A percentile compares a stretch with the other conserved stretches of the same genome.
These are phyloP conservation scores for Ylistrum balloti DNA, from an alignment of 1,140 invertebrate genomes.

Conservation along the genomic window DNA sequence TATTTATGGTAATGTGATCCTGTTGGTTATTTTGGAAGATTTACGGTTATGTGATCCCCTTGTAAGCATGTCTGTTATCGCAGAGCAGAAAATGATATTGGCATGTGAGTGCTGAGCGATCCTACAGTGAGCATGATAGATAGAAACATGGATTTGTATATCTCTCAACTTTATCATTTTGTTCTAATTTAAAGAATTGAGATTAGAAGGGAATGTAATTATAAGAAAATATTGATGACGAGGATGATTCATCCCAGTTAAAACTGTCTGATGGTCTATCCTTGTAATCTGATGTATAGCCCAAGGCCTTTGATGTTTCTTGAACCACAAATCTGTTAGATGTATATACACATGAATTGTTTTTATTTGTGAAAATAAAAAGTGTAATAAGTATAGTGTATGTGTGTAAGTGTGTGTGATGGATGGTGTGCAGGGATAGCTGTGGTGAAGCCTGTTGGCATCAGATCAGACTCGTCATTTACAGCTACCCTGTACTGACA, in stretches of 20 bases:
- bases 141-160: slow-evolving; percentile 12
- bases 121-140: not conserved
- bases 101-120: not conserved
- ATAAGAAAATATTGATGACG: slow-evolving; percentile 27
- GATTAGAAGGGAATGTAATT: not conserved
- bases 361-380: slow-evolving; percentile 5
- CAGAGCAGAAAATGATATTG: not conserved
- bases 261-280: not conserved
- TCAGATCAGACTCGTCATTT: not conserved
- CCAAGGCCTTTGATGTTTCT: slow-evolving; percentile 2
- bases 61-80: not conserved
- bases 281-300: not conserved
- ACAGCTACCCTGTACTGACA: not conserved
- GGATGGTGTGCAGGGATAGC: slow-evolving; percentile 8
- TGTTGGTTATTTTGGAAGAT: not conserved
- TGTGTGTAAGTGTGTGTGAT: not conserved
- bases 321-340: not conserved
- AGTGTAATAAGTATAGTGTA: not conserved
- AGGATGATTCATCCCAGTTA: not conserved
- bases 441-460: slow-evolving; percentile 37
- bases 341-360: slow-evolving; percentile 31
- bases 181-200: not conserved
- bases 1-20: not conserved
- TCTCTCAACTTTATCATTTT: not conserved
- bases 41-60: not conserved